Conservation (phyloP, 2,113 vertebrate genomes). For the Tragelaphus scriptus region DNA sequence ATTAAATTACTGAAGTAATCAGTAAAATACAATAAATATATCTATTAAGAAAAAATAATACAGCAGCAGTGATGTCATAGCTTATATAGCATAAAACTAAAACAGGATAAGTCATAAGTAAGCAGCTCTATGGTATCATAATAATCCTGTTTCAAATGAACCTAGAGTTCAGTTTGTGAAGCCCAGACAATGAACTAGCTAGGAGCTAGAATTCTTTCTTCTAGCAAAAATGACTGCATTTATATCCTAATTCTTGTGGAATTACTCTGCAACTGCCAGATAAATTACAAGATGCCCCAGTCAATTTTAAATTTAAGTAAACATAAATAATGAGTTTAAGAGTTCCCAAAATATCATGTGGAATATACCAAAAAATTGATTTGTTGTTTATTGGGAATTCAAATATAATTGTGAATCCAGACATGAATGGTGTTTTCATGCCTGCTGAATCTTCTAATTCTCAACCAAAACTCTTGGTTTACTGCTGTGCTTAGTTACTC, state of each 20-base stretch:
- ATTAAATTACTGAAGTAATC: background rate
- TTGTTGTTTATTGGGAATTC: background rate
- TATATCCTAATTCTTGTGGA: background rate
- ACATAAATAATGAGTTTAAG: background rate
- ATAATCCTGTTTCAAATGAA: background rate
- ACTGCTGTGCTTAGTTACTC: background rate
- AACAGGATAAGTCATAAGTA: background rate
- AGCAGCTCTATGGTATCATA: background rate
- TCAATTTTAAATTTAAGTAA: background rate
- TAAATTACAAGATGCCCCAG: background rate
- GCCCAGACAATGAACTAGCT: background rate
- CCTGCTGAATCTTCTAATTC: background rate
- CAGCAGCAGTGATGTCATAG: background rate
- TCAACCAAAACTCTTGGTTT: background rate
- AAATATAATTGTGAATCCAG: background rate
- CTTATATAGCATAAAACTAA: background rate
- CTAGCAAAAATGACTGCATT: background rate
- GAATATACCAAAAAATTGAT: background rate
- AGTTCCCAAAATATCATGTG: background rate
- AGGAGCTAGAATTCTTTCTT: background rate
- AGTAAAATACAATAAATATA: background rate
- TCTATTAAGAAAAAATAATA: background rate
- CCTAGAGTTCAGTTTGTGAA: background rate
- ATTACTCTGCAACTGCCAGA: background rate
- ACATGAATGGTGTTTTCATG: background rate